Evolutionary conservation across 2,797 vertebrate species (phyloP).

Genomic region (Pampus argenteus): DNA sequence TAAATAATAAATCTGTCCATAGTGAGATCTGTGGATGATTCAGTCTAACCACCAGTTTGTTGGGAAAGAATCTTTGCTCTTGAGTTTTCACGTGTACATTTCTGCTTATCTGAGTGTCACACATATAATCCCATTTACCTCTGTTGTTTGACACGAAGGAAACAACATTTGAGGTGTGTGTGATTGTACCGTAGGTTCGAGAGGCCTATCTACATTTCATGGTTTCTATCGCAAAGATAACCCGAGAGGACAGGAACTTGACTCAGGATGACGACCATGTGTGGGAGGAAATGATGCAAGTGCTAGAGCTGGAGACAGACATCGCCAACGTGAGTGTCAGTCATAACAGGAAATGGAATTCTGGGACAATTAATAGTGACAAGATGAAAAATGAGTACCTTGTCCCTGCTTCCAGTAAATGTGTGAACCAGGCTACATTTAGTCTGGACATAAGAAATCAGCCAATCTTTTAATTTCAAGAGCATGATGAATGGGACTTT

Average conservation of each 20-base stretch:
- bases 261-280: conserved; percentile 86
- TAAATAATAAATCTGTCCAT: too few relatives aligned
- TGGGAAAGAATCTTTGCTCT: background rate
- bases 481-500: conserved; percentile 34
- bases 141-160: conserved; percentile 1
- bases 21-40: background rate
- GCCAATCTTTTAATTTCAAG: conserved; percentile 32
- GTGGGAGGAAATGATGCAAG: conserved; percentile 90
- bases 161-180: conserved; percentile 5
- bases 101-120: background rate
- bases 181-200: conserved; percentile 85
- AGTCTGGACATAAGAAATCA: conserved; percentile 17
- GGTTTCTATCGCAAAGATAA: conserved; percentile 90
- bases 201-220: conserved; percentile 96
- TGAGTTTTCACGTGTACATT: background rate
- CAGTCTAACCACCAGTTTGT: background rate
- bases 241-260: conserved; percentile 89
- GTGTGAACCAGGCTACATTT: conserved; percentile 27
- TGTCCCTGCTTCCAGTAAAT: conserved; percentile 33
- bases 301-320: conserved; percentile 93
- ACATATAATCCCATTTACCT: background rate
- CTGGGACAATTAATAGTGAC: conserved; percentile 32
- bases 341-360: conserved; percentile 48
- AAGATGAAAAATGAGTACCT: conserved; percentile 55
- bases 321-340: conserved; percentile 91